Base-by-base conservation (phyloP, 2,888 invertebrate species). In the Acrobeloides nanus region DNA sequence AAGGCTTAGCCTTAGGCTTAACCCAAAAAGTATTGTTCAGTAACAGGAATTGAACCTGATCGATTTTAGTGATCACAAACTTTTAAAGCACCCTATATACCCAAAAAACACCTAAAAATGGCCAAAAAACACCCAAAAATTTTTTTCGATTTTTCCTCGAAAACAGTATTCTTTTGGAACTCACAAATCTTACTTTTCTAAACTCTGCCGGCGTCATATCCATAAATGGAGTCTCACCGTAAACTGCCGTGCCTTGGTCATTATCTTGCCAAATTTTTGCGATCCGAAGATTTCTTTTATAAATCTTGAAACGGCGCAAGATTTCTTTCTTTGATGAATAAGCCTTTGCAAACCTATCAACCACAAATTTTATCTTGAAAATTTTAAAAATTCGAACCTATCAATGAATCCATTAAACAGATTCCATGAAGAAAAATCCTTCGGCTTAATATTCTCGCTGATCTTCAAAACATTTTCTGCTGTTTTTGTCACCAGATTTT, bases 161-260 rank as follows among this genome's bases (percentile, higher is more conserved):
- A n/a, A n/a, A n/a, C n/a, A n/a, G n/a, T n/a, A n/a, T n/a, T n/a
- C n/a, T n/a, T n/a, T n/a, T n/a, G n/a, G n/a, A n/a, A n/a, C n/a
- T n/a, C n/a, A n/a, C 37, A 10, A 37, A 39, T 33, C 12, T 4
- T 24, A 67, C 66, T 48, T 62, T 48, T 41, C 59, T 58, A 54
- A 68, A 70, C 48, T 70, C 67, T 17, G 46, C 38, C 5, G 63
- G 46, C 8, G 66, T 65, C 50, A 70, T 45, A 42, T 70, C 71
- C 31, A 61, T 55, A 50, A 67, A 71, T 41, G 61, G 46, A 4
- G 71, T 71, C 46, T 68, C 61, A 38, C 71, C 71, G 43, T 69
- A 71, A 21, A 66, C 62, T 15, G 71, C 71, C 12, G 45, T 41
- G 2, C 65, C 65, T 26, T 51, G 54, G 39, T 71, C 71, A 15